phyloP scores from a whole-genome alignment of 2,113 vertebrate species.

The Phalacrocorax aristotelis region DNA sequence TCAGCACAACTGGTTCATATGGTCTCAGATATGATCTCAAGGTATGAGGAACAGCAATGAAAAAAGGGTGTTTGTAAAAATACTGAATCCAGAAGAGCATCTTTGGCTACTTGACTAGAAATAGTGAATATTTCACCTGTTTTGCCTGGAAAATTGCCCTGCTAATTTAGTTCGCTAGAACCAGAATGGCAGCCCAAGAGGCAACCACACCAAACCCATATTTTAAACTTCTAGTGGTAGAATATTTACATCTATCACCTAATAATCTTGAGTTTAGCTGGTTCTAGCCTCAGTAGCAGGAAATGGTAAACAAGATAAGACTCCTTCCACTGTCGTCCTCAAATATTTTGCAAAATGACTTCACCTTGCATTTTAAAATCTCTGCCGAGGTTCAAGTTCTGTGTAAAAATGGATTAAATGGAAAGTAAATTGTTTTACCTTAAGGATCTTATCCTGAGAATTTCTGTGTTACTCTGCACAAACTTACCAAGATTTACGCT shows the following conservation, averaged over 20 bases:
- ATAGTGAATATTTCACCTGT: not conserved
- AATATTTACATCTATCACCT: not conserved
- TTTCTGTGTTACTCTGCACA: not conserved
- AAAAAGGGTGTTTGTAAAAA: not conserved
- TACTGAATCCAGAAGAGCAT: not conserved
- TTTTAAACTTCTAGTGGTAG: not conserved
- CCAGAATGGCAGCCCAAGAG: not conserved
- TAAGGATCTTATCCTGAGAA: not conserved
- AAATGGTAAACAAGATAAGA: not conserved
- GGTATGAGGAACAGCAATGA: not conserved
- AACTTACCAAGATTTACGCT: not conserved
- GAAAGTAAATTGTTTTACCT: not conserved
- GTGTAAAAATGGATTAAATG: not conserved
- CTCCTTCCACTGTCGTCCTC: not conserved
- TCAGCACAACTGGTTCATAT: not conserved
- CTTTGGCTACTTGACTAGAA: not conserved
- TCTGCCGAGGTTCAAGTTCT: not conserved
- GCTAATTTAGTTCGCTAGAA: not conserved
- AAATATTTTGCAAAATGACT: not conserved
- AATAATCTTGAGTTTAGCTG: not conserved
- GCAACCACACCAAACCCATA: not conserved
- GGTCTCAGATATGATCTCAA: not conserved
- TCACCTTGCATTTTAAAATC: not conserved
- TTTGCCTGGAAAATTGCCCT: not conserved
- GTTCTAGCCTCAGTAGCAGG: not conserved